Percentiles rank a stretch among this genome's conserved stretches.
Evolutionary conservation across 2,888 invertebrate genomes (phyloP).

Genomic region (Mechanitis mazaeus): DNA sequence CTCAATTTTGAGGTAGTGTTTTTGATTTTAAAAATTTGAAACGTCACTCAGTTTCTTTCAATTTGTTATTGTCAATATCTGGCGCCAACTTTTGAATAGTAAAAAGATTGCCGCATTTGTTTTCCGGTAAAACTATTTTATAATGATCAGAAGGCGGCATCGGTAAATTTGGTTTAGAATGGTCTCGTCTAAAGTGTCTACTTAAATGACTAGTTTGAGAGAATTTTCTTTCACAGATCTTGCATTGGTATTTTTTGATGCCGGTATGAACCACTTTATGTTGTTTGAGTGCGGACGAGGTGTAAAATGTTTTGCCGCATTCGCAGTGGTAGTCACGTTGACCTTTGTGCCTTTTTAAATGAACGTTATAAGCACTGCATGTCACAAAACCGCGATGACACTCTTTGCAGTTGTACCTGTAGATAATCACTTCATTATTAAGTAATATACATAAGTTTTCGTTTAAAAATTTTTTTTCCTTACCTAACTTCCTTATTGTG

Average conservation of each 20-base stretch:
- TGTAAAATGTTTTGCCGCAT: conserved; percentile 69
- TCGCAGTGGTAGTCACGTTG: conserved; percentile 67
- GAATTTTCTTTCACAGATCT: conserved; percentile 65
- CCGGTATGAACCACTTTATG: conserved; percentile 67
- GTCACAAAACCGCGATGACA: conserved; percentile 67
- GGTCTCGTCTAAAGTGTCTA: conserved; percentile 64
- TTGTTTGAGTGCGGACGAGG: conserved; percentile 64
- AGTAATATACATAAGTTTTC: not conserved
- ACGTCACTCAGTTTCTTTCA: conserved; percentile 15
- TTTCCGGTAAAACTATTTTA: conserved; percentile 41
- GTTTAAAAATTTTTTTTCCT: conserved; percentile 9
- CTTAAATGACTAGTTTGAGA: conserved; percentile 65
- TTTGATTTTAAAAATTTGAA: conserved; percentile 5
- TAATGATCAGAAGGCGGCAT: conserved; percentile 54
- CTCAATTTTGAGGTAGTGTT: not conserved
- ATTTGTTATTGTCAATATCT: conserved; percentile 8
- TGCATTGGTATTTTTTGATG: conserved; percentile 67
- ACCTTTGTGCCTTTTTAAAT: conserved; percentile 64
- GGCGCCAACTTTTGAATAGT: conserved; percentile 7
- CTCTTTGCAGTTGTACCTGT: conserved; percentile 58
- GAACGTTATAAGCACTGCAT: conserved; percentile 62
- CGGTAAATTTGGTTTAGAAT: conserved; percentile 55
- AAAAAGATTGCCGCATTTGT: conserved; percentile 5
- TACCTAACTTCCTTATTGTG: conserved; percentile 69
- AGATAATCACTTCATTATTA: not conserved